phyloP scores from a whole-genome alignment of 2,797 vertebrate species.

The Lepilemur ruficaudatus region DNA sequence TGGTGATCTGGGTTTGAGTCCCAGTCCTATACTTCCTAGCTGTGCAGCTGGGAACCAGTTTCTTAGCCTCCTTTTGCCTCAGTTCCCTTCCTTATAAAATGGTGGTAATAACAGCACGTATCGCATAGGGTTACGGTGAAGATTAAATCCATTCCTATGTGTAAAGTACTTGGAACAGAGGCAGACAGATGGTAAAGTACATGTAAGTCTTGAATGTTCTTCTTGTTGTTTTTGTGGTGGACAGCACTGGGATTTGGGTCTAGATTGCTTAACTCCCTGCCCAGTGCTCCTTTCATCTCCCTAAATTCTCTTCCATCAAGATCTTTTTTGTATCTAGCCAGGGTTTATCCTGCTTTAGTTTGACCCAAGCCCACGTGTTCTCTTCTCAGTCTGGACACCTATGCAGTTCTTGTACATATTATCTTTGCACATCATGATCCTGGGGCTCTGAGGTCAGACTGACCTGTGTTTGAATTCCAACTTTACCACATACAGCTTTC shows the following conservation, averaged over 20 bases:
- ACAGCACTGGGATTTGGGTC: neutral
- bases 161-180: neutral
- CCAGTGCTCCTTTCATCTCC: conserved; percentile 2
- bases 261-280: neutral
- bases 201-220: neutral
- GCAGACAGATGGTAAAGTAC: too few species aligned
- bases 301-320: neutral
- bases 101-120: neutral
- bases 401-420: neutral
- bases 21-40: neutral
- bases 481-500: neutral
- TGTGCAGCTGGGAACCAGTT: neutral
- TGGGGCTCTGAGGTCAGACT: neutral
- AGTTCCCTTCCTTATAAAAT: neutral
- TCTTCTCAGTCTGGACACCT: neutral
- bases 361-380: neutral
- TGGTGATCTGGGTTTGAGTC: neutral
- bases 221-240: neutral
- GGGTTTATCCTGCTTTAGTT: neutral
- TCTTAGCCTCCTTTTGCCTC: neutral
- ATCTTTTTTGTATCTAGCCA: neutral
- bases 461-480: neutral
- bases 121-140: neutral
- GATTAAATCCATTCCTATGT: neutral
- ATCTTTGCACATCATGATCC: neutral